Percentiles rank a stretch among this genome's conserved stretches.
phyloP scores from a whole-genome alignment of 2,888 invertebrate species.

The Eristalis pertinax region DNA sequence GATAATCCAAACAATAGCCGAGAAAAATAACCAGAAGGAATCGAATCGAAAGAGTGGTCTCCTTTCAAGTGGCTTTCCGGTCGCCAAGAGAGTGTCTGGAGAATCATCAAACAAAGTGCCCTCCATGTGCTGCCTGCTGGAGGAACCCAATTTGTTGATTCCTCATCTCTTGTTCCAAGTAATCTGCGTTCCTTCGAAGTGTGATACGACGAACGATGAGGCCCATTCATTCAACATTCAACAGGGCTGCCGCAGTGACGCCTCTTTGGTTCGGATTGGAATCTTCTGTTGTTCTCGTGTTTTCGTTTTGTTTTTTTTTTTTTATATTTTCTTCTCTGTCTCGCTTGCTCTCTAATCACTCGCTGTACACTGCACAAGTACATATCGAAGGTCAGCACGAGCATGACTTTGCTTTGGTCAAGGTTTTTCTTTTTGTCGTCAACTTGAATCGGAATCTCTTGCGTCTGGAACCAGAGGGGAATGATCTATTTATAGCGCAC shows the following conservation, averaged over 20 bases:
- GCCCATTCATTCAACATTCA: constrained; percentile 16
- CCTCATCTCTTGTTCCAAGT: constrained; percentile 21
- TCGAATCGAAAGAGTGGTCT: background rate
- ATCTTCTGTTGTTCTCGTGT: background rate
- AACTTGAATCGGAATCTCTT: background rate
- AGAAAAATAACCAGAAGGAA: background rate
- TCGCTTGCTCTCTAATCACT: background rate
- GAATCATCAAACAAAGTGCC: constrained; percentile 8
- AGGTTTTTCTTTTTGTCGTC: constrained; percentile 33
- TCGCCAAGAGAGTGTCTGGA: constrained; percentile 11
- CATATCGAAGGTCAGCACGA: constrained; percentile 28
- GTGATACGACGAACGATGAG: background rate
- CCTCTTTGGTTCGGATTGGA: background rate
- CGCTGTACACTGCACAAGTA: background rate
- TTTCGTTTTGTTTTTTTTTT: no score
- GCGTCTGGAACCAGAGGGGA: constrained; percentile 8
- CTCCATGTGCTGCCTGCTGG: constrained; percentile 1
- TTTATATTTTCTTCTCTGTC: no score
- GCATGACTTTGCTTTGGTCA: constrained; percentile 32
- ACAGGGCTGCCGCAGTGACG: constrained; percentile 6
- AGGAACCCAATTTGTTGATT: constrained; percentile 12
- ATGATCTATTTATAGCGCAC: constrained; percentile 44
- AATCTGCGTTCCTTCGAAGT: constrained; percentile 30
- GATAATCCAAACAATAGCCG: constrained; percentile 17
- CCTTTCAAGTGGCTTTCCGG: constrained; percentile 41